Evolutionary conservation across 2,888 invertebrate species (phyloP).

Genomic region (Ethmia dodecea): DNA sequence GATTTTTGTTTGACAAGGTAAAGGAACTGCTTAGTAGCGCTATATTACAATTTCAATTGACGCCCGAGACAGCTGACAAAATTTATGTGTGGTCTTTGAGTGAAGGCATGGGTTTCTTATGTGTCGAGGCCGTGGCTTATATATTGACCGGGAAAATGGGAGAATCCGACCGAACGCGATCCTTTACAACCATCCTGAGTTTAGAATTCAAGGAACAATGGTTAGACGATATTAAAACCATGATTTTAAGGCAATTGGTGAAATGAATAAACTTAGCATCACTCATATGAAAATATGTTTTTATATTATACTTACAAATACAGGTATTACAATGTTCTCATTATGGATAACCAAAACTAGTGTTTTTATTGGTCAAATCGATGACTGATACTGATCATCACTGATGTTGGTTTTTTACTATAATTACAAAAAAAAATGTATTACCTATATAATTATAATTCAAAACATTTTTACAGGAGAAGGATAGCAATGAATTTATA

Average conservation of each 20-base stretch:
- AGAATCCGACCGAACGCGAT: slow-evolving; percentile 54
- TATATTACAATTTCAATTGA: slow-evolving; percentile 72
- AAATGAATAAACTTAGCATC: no score
- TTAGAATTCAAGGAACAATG: slow-evolving; percentile 74
- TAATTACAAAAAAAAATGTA: no score
- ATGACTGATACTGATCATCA: no score
- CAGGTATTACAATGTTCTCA: no score
- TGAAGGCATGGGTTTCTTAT: slow-evolving; percentile 78
- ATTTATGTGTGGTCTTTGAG: slow-evolving; percentile 79
- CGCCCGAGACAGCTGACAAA: slow-evolving; percentile 65
- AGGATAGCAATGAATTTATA: no score
- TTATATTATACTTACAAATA: no score
- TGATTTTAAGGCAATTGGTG: slow-evolving; percentile 57
- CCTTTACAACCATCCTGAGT: slow-evolving; percentile 67
- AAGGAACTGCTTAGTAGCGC: slow-evolving; percentile 68
- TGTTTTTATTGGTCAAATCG: no score
- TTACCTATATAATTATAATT: no score
- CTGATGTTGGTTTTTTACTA: no score
- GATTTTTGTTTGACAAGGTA: slow-evolving; percentile 75
- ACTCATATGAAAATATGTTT: no score
- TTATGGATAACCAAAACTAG: no score
- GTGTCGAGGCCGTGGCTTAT: slow-evolving; percentile 78
- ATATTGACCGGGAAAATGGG: slow-evolving; percentile 71
- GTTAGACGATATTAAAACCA: slow-evolving; percentile 72
- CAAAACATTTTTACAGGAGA: no score